Evolutionary conservation across 2,797 vertebrate species (phyloP).

Genomic region (Tinamus major): DNA sequence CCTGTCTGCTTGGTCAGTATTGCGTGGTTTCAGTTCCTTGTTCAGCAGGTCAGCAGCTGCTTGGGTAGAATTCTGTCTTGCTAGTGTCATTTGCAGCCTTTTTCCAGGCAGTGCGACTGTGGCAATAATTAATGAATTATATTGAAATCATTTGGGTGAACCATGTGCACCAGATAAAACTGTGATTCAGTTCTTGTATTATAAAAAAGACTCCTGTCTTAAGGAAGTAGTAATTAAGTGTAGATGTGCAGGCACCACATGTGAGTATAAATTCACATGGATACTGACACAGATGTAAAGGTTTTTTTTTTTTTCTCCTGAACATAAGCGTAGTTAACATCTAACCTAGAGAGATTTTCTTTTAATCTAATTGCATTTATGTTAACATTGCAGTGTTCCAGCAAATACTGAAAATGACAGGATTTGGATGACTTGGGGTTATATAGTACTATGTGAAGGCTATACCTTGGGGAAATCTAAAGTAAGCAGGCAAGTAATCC

Average conservation of each 20-base stretch:
- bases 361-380: slow-evolving; percentile 20
- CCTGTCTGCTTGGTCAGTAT: rapidly evolving
- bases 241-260: rapidly evolving
- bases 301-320: background rate
- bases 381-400: background rate
- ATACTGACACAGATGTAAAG: background rate
- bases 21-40: rapidly evolving
- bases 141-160: background rate
- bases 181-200: background rate
- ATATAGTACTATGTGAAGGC: slow-evolving; percentile 18
- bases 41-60: background rate
- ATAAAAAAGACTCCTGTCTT: background rate
- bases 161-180: rapidly evolving
- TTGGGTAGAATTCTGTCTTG: background rate
- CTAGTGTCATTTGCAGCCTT: background rate
- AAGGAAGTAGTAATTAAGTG: rapidly evolving
- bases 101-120: background rate
- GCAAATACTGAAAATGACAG: slow-evolving; percentile 24
- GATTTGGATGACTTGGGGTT: slow-evolving; percentile 66
- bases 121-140: background rate
- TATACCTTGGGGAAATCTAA: slow-evolving; percentile 77
- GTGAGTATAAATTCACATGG: rapidly evolving
- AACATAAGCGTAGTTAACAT: background rate
- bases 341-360: background rate
- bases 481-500: slow-evolving; percentile 79